phyloP scores from a whole-genome alignment of 2,888 invertebrate species.

The Zygothrica quintamaculata region DNA sequence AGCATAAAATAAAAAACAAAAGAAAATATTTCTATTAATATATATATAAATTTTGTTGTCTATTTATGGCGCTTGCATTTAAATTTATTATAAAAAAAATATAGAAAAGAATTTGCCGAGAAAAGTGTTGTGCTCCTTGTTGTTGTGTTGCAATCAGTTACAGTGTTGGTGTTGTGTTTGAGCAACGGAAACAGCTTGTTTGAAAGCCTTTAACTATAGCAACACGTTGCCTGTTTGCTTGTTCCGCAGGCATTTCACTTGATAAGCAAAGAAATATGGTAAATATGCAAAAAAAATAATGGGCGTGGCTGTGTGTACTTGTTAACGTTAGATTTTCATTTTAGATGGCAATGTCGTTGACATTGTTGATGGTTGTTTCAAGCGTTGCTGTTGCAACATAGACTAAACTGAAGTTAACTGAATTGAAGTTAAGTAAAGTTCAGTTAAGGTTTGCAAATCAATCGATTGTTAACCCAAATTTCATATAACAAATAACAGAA shows the following conservation, averaged over 20 bases:
- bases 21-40: neutral
- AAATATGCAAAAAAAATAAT: constrained; percentile 41
- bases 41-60: constrained; percentile 13
- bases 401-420: too few relatives aligned
- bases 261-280: constrained; percentile 65
- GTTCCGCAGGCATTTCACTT: constrained; percentile 67
- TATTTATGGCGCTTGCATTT: constrained; percentile 57
- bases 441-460: constrained; percentile 42
- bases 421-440: neutral
- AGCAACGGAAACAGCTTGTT: constrained; percentile 75
- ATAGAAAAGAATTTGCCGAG: constrained; percentile 39
- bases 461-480: constrained; percentile 70
- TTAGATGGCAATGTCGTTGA: constrained; percentile 64
- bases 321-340: constrained; percentile 77
- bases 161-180: constrained; percentile 65
- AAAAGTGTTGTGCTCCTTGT: constrained; percentile 19
- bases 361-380: constrained; percentile 38
- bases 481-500: constrained; percentile 5
- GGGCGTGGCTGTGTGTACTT: constrained; percentile 68
- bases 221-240: constrained; percentile 65
- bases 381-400: constrained; percentile 34
- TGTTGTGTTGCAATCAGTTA: constrained; percentile 64
- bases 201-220: constrained; percentile 60
- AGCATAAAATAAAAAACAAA: too few relatives aligned
- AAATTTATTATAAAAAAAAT: constrained; percentile 64